Conservation (phyloP, 2,888 invertebrate species). For the Cepaea hortensis region DNA sequence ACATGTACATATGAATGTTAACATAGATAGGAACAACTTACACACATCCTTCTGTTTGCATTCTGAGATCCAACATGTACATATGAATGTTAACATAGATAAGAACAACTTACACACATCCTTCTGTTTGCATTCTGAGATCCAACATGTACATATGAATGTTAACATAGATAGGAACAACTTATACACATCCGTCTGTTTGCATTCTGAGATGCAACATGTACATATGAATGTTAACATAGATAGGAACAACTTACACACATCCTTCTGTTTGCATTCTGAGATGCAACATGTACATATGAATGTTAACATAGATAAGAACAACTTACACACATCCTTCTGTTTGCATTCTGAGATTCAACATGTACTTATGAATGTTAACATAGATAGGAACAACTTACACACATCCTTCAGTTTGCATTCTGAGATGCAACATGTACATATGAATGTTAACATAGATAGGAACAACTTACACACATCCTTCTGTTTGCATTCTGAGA, state of each 20-base stretch:
- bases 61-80: neutral
- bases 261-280: neutral
- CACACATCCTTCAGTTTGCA: neutral
- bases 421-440: neutral
- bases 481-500: neutral
- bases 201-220: neutral
- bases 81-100: neutral
- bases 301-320: neutral
- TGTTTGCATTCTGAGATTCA: neutral
- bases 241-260: neutral
- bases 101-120: neutral
- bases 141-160: neutral
- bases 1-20: neutral
- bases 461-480: neutral
- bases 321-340: neutral
- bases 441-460: neutral
- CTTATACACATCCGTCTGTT: neutral
- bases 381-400: neutral
- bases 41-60: neutral
- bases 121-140: neutral
- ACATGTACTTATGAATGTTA: neutral
- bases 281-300: neutral
- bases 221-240: neutral
- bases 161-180: neutral
- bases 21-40: neutral